Base-by-base conservation (phyloP, 2,113 vertebrate species). In the Chiloscyllium plagiosum region DNA sequence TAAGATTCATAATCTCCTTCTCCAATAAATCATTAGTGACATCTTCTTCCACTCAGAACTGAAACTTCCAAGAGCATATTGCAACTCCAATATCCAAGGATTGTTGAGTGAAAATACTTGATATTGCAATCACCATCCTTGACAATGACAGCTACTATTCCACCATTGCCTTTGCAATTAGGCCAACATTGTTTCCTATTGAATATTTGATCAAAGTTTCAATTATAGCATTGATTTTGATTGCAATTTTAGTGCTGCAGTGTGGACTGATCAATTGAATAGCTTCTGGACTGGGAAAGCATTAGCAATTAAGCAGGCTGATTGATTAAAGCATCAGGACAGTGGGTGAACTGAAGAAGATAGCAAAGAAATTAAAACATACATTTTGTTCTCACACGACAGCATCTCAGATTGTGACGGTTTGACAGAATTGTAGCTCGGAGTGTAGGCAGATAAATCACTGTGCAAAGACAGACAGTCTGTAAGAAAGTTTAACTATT, bases 171-270 rank as follows among this genome's bases (percentile, higher is more conserved):
- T 66, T 66, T 66, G n/a, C 29, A 66, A 33, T 8, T n/a, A 61
- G 37, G 89, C 89, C 56, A 37, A 93, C 61, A 66, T 93, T 66
- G n/a, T 93, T 61, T 93, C 66, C 65, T n/a, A 20, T 37, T n/a
- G 89, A 66, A 61, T 66, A 93, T 93, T 93, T 93, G 89, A 93
- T 66, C 89, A 93, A 93, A 33, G 89, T 93, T 93, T 93, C 89
- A 66, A 93, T 37, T 66, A 65, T 93, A 66, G 61, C 89, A 93
- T 93, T 93, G 89, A 93, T 93, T 65, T 93, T 66, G 89, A 93
- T 93, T 37, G 61, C 89, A 20, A 37, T 93, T 93, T 93, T 93
- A 93, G 65, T 33, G 65, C 61, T 66, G 89, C 89, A 93, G 89
- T 66, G 65, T 33, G 4, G 3, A 66, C 89, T 93, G 89, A 93